Evolutionary conservation across 1,140 invertebrate genomes (phyloP), one percentile per base, ranked within the genome.

Genomic region (Sinonovacula constricta): DNA sequence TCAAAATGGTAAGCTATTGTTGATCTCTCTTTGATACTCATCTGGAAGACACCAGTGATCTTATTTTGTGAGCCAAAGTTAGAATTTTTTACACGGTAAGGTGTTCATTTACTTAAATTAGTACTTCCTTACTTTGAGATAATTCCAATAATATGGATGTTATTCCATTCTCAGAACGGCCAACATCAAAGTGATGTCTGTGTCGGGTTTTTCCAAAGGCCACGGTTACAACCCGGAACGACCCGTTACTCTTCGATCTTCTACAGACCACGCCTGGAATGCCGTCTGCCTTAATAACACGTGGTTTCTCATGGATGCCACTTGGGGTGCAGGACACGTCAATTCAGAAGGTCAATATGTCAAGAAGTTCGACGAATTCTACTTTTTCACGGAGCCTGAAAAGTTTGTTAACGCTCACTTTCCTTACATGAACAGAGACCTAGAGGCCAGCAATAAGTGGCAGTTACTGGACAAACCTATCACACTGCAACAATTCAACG

Each of bases 191-290:
- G n/a, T n/a, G n/a, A n/a, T n/a, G n/a, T n/a, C n/a, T n/a, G n/a
- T n/a, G 4, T 54, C 54, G 22, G 98, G 98, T 15, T 98, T 98
- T 91, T 97, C 96, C 57, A 99, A 99, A 90, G 98, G 97, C 45
- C 97, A 97, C 4, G 97, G 97, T 57, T 98, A 99, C 90, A 96
- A 97, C 87, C 97, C 97, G 0, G 97, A 97, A 0, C 95, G 98
- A 0, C 93, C 94, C 69, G 98, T 99, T 87, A 96, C 98, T 83
- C 97, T 80, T 97, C 98, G 91, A 96, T 98, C 2, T 96, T 98
- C 51, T 18, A 82, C 84, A 12, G 80, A 86, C 54, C 84, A 86
- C 72, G 84, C 87, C 0, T 88, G 87, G 87, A 88, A 85, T 36
- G 80, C 75, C 0, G 84, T 88, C 2, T 33, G 92, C 92, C 12